These are phyloP conservation scores for Erinaceus europaeus DNA, from an alignment of 2,113 vertebrate genomes.

Conservation along the genomic window DNA sequence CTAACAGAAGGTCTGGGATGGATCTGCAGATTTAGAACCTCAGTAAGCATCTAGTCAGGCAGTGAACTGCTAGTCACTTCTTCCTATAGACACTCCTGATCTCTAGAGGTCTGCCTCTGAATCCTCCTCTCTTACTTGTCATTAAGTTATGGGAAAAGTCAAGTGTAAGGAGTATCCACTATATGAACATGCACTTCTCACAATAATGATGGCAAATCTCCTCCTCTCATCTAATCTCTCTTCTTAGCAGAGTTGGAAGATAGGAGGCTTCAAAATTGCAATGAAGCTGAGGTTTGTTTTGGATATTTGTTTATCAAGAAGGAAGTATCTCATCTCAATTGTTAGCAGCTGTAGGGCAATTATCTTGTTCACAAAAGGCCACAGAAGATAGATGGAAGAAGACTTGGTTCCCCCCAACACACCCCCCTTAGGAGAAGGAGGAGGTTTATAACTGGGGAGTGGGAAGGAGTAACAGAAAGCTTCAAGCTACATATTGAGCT, in stretches of 20 bases:
- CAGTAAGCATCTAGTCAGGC: neutral
- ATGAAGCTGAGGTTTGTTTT: neutral
- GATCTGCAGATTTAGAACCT: neutral
- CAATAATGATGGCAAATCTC: neutral
- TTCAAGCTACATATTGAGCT: constrained; percentile 44
- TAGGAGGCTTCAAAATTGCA: neutral
- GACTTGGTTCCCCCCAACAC: neutral
- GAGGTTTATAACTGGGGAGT: neutral
- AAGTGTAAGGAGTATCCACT: neutral
- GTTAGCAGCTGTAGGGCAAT: constrained; percentile 5
- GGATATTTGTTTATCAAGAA: neutral
- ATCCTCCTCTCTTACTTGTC: neutral
- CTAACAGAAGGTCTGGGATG: neutral
- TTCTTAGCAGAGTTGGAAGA: neutral
- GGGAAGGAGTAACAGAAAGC: constrained; percentile 33
- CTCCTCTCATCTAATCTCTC: neutral
- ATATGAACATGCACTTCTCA: neutral
- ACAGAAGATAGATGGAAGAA: neutral
- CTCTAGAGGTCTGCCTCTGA: neutral
- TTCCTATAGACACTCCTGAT: neutral
- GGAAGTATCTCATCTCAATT: neutral
- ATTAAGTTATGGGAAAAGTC: neutral
- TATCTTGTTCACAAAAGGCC: neutral
- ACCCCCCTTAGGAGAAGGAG: neutral
- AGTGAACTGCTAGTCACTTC: neutral